Evolutionary conservation across 2,797 vertebrate genomes (phyloP).

Genomic region (Oreochromis grahami): DNA sequence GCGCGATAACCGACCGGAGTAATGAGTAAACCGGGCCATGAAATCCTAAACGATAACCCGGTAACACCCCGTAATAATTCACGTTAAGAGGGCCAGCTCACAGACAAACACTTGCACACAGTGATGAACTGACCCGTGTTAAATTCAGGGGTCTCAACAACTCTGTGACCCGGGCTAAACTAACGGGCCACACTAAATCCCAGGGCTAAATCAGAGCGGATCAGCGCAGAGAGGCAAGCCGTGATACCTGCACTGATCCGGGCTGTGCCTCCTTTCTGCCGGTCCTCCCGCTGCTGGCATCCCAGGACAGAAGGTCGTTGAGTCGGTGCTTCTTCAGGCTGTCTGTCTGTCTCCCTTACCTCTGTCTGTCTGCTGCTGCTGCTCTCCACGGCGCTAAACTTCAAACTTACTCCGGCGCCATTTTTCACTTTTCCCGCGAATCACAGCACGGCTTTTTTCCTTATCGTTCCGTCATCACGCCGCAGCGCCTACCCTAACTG

Average conservation of each 20-base stretch:
- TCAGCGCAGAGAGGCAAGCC: not conserved
- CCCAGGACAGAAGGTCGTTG: not conserved
- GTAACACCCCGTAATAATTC: not conserved
- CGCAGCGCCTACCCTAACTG: not conserved
- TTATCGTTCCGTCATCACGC: not conserved
- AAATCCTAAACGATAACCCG: not conserved
- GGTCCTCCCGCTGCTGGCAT: not conserved
- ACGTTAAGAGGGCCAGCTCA: not conserved
- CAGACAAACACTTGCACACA: not conserved
- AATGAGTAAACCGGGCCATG: not conserved
- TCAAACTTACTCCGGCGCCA: conserved; percentile 58
- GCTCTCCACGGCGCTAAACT: conserved; percentile 33
- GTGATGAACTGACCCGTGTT: not conserved
- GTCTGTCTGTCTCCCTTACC: not conserved
- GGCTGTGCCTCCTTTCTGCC: not conserved
- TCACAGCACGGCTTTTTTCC: not conserved
- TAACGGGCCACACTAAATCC: not conserved
- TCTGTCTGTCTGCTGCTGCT: not conserved
- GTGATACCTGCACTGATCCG: conserved; percentile 5
- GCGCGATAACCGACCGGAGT: not conserved
- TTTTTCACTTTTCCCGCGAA: conserved; percentile 70
- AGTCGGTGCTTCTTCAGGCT: not conserved
- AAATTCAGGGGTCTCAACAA: not conserved
- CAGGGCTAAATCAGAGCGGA: not conserved
- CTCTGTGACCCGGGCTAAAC: not conserved